Evolutionary conservation across 2,888 invertebrate species (phyloP).

Genomic region (Platynereis dumerilii): DNA sequence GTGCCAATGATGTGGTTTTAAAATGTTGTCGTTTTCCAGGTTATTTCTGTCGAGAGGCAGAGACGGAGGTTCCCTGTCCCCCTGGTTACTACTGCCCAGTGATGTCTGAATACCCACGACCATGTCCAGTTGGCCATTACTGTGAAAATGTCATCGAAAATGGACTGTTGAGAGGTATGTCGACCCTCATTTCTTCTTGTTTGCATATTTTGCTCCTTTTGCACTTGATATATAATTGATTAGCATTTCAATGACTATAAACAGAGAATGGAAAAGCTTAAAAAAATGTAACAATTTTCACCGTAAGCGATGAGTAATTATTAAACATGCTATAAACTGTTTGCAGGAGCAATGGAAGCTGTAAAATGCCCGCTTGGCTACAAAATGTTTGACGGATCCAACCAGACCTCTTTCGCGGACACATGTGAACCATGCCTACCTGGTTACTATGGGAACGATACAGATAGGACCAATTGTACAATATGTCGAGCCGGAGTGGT

Average conservation of each 20-base stretch:
- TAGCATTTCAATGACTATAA: too few species aligned
- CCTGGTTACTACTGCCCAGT: conserved; percentile 58
- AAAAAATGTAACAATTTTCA: too few species aligned
- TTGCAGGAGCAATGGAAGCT: conserved; percentile 54
- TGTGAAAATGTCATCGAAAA: conserved; percentile 35
- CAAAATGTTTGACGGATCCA: conserved; percentile 52
- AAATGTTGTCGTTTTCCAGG: too few species aligned
- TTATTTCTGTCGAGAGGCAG: conserved; percentile 57
- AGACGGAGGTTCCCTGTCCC: conserved; percentile 53
- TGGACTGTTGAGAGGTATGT: conserved; percentile 26
- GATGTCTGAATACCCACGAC: conserved; percentile 48
- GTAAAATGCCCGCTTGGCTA: conserved; percentile 57
- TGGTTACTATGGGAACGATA: conserved; percentile 54
- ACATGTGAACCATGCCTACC: conserved; percentile 58
- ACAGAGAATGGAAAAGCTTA: too few species aligned
- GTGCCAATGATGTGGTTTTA: too few species aligned
- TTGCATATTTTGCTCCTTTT: too few species aligned
- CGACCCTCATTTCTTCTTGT: too few species aligned
- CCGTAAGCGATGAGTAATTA: too few species aligned
- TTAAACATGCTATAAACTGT: too few species aligned
- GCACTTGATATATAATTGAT: too few species aligned
- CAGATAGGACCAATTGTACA: conserved; percentile 47
- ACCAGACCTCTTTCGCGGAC: conserved; percentile 47
- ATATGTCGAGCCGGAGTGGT: conserved; percentile 60
- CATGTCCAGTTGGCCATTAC: conserved; percentile 56